A percentile compares a stretch with the other conserved stretches of the same genome.
Evolutionary conservation across 1,140 invertebrate species (phyloP).

Genomic region (Acromyrmex heyeri): DNA sequence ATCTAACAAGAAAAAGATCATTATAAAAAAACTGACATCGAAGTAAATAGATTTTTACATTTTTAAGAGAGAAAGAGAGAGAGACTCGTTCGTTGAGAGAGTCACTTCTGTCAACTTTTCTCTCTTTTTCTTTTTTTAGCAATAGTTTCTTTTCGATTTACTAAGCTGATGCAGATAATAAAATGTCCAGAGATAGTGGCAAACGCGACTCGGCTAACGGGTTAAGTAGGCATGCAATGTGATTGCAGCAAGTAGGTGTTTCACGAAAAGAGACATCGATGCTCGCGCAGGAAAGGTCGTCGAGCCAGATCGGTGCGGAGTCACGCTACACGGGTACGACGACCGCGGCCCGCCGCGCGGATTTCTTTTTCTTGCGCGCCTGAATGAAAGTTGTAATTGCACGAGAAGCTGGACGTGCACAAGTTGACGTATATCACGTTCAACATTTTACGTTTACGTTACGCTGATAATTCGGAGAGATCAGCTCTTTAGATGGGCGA

Average conservation of each 20-base stretch:
- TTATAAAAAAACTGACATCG: not conserved
- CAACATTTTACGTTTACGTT: not conserved
- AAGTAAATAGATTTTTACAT: not conserved
- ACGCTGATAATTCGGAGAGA: slow-evolving; percentile 41
- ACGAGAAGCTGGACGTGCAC: not conserved
- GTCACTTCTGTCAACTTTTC: not conserved
- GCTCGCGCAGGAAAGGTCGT: slow-evolving; percentile 64
- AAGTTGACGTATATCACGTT: not conserved
- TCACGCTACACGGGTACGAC: slow-evolving; percentile 49
- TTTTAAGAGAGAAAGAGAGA: not conserved
- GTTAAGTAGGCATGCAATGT: slow-evolving; percentile 52
- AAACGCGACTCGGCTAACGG: not conserved
- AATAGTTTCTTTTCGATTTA: not conserved
- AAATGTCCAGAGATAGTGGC: slow-evolving; percentile 6
- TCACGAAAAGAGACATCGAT: slow-evolving; percentile 69
- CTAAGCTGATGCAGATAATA: not conserved
- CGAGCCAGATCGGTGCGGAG: slow-evolving; percentile 57
- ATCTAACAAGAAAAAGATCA: not conserved
- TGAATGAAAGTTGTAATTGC: slow-evolving; percentile 67
- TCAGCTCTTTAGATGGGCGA: slow-evolving; percentile 23
- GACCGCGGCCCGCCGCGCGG: slow-evolving; percentile 32
- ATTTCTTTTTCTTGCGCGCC: slow-evolving; percentile 68
- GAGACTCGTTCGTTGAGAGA: not conserved
- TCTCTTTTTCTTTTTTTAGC: not conserved
- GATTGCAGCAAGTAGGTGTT: slow-evolving; percentile 31